Evolutionary conservation across 1,140 invertebrate genomes (phyloP).

Genomic region (Parapsyche elsis): DNA sequence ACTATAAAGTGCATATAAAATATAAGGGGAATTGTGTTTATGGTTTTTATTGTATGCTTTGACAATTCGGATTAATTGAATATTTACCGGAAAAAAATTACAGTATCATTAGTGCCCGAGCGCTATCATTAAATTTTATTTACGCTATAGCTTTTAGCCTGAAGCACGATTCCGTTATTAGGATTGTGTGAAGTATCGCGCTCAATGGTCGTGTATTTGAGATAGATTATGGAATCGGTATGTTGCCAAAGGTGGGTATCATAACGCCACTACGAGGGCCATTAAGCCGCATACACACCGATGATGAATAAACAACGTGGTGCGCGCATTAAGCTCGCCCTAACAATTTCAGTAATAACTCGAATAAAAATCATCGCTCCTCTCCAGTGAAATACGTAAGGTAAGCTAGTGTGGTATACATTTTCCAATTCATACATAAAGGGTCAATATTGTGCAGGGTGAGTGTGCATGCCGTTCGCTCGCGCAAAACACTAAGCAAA

Average conservation of each 20-base stretch:
- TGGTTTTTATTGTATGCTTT: no score
- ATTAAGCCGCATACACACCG: background rate
- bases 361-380: no score
- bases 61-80: background rate
- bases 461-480: background rate
- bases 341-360: no score
- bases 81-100: background rate
- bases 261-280: background rate
- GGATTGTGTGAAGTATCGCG: background rate
- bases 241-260: background rate
- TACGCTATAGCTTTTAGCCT: background rate
- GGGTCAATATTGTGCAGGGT: background rate
- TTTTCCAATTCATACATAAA: background rate
- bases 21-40: no score
- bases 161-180: background rate
- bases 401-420: no score
- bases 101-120: background rate
- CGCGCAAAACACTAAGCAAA: slow-evolving; percentile 4
- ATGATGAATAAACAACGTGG: background rate
- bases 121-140: slow-evolving; percentile 18
- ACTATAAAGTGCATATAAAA: no score
- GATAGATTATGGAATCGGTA: background rate
- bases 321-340: no score
- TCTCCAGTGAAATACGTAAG: no score
- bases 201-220: background rate